Percentiles rank a stretch among this genome's conserved stretches.
phyloP scores from a whole-genome alignment of 2,888 invertebrate species.

The Spodoptera exigua region DNA sequence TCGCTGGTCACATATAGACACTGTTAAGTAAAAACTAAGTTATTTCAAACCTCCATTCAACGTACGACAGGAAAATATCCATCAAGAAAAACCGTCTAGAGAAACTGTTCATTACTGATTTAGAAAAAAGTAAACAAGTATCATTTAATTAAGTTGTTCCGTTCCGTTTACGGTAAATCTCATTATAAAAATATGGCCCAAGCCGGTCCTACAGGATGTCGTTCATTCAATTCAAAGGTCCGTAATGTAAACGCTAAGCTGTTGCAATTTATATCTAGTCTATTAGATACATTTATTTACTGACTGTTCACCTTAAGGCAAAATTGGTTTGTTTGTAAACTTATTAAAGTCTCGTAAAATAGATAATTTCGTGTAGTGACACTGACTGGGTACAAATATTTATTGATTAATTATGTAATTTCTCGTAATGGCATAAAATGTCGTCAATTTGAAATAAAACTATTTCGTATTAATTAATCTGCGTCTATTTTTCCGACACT shows the following conservation, averaged over 20 bases:
- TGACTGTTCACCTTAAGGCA: slow-evolving; percentile 3
- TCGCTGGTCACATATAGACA: too few relatives aligned
- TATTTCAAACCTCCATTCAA: background rate
- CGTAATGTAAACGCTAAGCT: slow-evolving; percentile 31
- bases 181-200: slow-evolving; percentile 29
- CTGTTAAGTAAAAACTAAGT: too few relatives aligned
- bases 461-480: too few relatives aligned
- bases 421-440: too few relatives aligned
- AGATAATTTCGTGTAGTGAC: too few relatives aligned
- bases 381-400: too few relatives aligned
- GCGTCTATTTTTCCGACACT: too few relatives aligned
- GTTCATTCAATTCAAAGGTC: slow-evolving; percentile 50
- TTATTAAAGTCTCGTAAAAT: too few relatives aligned
- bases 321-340: too few relatives aligned
- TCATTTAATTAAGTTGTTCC: slow-evolving; percentile 42
- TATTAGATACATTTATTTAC: slow-evolving; percentile 26
- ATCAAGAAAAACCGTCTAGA: slow-evolving; percentile 13
- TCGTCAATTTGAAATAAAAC: too few relatives aligned
- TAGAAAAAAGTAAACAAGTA: slow-evolving; percentile 32
- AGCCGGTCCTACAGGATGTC: slow-evolving; percentile 44
- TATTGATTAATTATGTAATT: too few relatives aligned
- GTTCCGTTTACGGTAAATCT: slow-evolving; percentile 25
- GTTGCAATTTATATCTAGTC: slow-evolving; percentile 30
- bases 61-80: slow-evolving; percentile 6
- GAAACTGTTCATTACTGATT: slow-evolving; percentile 21